Evolutionary conservation across 2,797 vertebrate genomes (phyloP).

Genomic region (Helicolenus hilgendorfi): DNA sequence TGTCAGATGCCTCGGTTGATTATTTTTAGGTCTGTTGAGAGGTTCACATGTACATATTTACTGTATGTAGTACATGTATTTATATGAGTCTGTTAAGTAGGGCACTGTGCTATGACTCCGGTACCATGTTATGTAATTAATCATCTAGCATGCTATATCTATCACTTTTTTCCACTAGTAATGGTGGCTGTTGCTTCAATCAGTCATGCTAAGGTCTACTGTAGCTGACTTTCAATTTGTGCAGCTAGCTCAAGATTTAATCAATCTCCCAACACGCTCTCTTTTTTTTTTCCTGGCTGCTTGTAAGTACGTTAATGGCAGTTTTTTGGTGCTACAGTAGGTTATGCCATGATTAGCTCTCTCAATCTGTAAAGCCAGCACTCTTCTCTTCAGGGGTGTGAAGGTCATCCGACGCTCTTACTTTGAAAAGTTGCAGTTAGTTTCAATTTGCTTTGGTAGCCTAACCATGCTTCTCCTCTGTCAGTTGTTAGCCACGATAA

Average conservation of each 20-base stretch:
- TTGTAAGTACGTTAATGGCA: neutral
- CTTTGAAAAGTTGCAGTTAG: neutral
- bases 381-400: neutral
- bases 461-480: neutral
- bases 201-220: conserved; percentile 37
- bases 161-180: neutral
- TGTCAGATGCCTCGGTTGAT: neutral
- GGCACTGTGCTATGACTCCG: neutral
- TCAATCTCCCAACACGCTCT: neutral
- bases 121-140: neutral
- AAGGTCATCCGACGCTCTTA: neutral
- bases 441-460: neutral
- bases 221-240: conserved; percentile 34
- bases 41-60: neutral
- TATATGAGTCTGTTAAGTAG: neutral
- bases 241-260: conserved; percentile 29
- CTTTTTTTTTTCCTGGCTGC: neutral
- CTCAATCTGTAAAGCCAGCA: neutral
- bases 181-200: neutral
- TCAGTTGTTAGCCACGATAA: neutral
- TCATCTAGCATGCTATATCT: neutral
- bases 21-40: neutral
- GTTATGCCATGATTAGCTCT: neutral
- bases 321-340: neutral
- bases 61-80: neutral